Base-by-base conservation (phyloP, 2,888 invertebrate genomes). In the Luffia ferchaultella region DNA sequence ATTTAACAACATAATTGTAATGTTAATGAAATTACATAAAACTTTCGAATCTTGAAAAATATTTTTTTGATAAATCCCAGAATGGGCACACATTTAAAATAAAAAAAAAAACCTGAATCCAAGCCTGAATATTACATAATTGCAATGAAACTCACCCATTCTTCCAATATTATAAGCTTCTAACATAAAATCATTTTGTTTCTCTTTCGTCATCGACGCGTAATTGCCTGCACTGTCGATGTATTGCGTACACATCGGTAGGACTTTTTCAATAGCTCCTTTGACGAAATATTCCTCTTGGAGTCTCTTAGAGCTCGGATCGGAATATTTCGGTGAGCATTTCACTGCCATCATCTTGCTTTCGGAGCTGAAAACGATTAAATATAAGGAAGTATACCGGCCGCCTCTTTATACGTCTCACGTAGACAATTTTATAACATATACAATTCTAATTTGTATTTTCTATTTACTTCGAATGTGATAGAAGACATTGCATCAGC, bases 281-380 rank as follows among this genome's bases (percentile, higher is more conserved):
- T 99, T 99, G 40, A 97, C 94, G 72, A 97, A 97, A 65, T 89
- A 92, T 42, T 93, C 86, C 69, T 95, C 94, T 64, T 91, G 90
- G 1, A 64, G 49, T 60, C 90, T 90, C 44, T 87, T 87, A 55
- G 73, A 71, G 60, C 91, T 90, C 51, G 87, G 87, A 60, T 91
- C 90, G 51, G 87, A 87, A 66, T 91, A 92, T 65, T 93, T 94
- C 1, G 93, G 90, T 15, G 90, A 88, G 69, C 95, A 96, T 73
- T 93, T 95, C 19, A 99, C 98, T 2, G 96, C 95, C 99, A 99
- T 99, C 90, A 96, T 95, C 80, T 98, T 99, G 55, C 96, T 95
- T 64, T 99, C 99, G 0, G 98, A 98, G 61, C 91, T 93, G 67
- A 15, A 48, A 51, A 9, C 40, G 7, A 30, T 48, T 48, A 30